phyloP scores from a whole-genome alignment of 2,797 vertebrate species.

The Tokudaia muenninki region DNA sequence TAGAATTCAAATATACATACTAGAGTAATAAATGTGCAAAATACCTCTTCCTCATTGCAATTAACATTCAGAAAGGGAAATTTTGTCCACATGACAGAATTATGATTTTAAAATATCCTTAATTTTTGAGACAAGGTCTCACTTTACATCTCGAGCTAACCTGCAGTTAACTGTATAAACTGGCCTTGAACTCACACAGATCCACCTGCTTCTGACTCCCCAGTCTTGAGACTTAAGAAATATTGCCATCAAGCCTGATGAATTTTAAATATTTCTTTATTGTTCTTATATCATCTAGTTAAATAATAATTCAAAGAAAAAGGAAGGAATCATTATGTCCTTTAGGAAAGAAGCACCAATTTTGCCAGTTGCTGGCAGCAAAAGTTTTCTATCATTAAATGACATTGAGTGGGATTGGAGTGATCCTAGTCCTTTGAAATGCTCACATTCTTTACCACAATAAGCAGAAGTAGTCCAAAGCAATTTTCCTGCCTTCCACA shows the following conservation, averaged over 20 bases:
- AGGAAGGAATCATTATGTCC: conserved; percentile 14
- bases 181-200: background rate
- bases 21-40: conserved; percentile 28
- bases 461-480: conserved; percentile 37
- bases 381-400: conserved; percentile 62
- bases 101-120: conserved; percentile 47
- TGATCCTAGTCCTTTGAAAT: conserved; percentile 20
- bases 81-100: conserved; percentile 21
- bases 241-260: background rate
- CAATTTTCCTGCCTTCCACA: conserved; percentile 45
- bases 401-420: background rate
- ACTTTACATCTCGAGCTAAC: background rate
- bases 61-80: conserved; percentile 52
- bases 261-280: conserved; percentile 50
- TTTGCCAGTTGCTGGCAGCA: conserved; percentile 43
- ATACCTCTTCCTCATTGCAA: background rate
- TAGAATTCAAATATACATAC: conserved; percentile 33
- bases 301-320: conserved; percentile 43
- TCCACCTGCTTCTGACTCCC: background rate
- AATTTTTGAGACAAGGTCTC: background rate
- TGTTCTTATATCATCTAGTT: conserved; percentile 26
- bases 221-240: background rate
- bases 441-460: conserved; percentile 31
- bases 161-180: background rate
- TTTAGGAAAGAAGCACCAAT: conserved; percentile 56